These are phyloP conservation scores for Mizuhopecten yessoensis DNA, from an alignment of 1,140 invertebrate species.

Conservation along the genomic window DNA sequence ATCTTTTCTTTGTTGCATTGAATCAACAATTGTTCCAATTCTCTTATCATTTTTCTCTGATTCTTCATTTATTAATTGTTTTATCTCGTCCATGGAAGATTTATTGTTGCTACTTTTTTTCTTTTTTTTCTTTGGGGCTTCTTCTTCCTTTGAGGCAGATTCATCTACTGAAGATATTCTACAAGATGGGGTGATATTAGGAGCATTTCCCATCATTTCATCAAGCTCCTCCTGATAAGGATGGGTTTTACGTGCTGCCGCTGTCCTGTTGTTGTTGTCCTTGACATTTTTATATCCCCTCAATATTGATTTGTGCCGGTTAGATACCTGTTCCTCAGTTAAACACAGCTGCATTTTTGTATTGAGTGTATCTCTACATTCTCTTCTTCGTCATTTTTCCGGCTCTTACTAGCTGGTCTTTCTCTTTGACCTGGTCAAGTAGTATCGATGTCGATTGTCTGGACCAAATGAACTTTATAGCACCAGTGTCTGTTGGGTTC, in stretches of 20 bases:
- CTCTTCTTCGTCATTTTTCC: constrained; percentile 46
- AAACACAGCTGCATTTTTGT: constrained; percentile 30
- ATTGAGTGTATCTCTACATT: constrained; percentile 43
- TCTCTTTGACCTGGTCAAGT: background rate
- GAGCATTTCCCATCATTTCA: background rate
- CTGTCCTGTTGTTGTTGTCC: constrained; percentile 54
- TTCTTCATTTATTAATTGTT: no score
- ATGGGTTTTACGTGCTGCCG: constrained; percentile 18
- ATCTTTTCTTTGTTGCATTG: no score
- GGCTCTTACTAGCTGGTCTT: background rate
- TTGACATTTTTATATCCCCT: constrained; percentile 49
- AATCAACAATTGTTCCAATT: no score
- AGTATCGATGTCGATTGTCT: constrained; percentile 39
- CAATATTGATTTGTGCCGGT: constrained; percentile 50
- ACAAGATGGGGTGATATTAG: background rate
- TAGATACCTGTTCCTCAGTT: constrained; percentile 41
- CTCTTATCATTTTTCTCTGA: no score
- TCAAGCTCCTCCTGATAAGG: constrained; percentile 50
- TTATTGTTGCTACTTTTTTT: no score
- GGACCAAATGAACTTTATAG: no score
- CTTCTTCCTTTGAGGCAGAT: no score
- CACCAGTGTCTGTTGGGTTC: no score
- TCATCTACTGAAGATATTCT: no score
- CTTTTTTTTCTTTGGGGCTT: no score
- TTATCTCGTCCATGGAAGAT: no score